Evolutionary conservation across 1,140 invertebrate genomes (phyloP), one percentile per base, ranked within the genome.

Genomic region (Caenorhabditis remanei): DNA sequence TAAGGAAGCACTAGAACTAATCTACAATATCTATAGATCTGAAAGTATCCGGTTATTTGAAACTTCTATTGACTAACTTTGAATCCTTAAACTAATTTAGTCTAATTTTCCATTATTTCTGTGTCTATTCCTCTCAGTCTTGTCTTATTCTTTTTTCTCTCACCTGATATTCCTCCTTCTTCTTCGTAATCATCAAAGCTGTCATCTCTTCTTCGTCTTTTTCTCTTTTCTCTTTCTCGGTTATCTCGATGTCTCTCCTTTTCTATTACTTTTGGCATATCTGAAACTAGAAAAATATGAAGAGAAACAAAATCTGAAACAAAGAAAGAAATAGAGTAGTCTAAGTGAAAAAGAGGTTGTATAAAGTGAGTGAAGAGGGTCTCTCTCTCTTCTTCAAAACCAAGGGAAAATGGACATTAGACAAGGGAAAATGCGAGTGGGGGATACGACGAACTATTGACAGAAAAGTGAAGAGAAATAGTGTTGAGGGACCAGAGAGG

Each of bases 131-230:
- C n/a, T 58, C 56, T 58, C 56, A 8, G 4, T 58, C 41, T 13
- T 40, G 9, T 19, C 41, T 32, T 53, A 8, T 53, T 14, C 2
- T 50, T 79, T 2, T 43, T 14, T 71, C 65, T 71, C 41, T 71
- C 40, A 79, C 71, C 71, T 79, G 71, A 79, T 79, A 79, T 79
- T 79, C 71, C 71, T 21, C 61, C 84, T 67, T 85, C 84, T 82
- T 82, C 83, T 41, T 71, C 87, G 13, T 88, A 79, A 56, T 89
- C 88, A 55, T 89, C 83, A 63, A 85, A 67, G n/a, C 61, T 58
- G 48, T 55, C 58, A 32, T 63, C 41, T 67, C 85, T n/a, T 88
- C 58, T 88, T 46, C 85, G 21, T 24, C 46, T 43, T 19, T 67
- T 63, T 19, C 40, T 65, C 56, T 46, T 50, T 48, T 67, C 43